Evolutionary conservation across 2,888 invertebrate genomes (phyloP).

Genomic region (Caenorhabditis sinica): DNA sequence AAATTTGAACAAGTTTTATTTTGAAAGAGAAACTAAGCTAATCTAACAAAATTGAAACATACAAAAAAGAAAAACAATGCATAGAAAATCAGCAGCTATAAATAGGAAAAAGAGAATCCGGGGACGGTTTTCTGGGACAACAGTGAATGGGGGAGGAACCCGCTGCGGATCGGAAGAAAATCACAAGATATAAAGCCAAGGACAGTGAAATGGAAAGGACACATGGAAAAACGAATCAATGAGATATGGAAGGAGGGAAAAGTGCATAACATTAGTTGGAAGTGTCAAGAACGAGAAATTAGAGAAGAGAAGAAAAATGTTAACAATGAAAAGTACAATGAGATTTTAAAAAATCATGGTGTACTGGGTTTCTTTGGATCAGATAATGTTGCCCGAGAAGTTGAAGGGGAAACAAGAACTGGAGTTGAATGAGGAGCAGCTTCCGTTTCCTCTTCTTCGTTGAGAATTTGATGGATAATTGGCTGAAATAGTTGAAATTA

Average conservation of each 20-base stretch:
- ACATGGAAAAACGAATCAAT: background rate
- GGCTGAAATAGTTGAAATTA: conserved; percentile 20
- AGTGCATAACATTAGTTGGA: background rate
- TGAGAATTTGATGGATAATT: conserved; percentile 25
- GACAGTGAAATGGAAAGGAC: background rate
- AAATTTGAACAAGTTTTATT: conserved; percentile 2
- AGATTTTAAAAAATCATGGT: background rate
- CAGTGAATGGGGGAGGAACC: conserved; percentile 26
- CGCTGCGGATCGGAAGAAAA: conserved; percentile 35
- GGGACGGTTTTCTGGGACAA: background rate
- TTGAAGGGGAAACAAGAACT: conserved; percentile 34
- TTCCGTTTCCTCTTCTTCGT: conserved; percentile 42
- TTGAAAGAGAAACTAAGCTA: background rate
- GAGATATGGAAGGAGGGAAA: background rate
- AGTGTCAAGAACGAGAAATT: background rate
- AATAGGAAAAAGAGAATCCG: conserved; percentile 14
- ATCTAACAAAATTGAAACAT: conserved; percentile 8
- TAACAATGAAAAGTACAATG: background rate
- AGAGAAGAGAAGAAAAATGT: background rate
- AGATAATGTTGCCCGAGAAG: conserved; percentile 8
- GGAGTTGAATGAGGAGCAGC: conserved; percentile 48
- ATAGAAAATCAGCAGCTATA: background rate
- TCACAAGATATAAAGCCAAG: conserved; percentile 47
- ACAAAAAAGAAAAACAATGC: conserved; percentile 1
- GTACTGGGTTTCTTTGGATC: conserved; percentile 12